A percentile compares a stretch with the other conserved stretches of the same genome.
These are phyloP conservation scores for Drosophila jambulina DNA, from an alignment of 1,140 invertebrate species.

Conservation along the genomic window DNA sequence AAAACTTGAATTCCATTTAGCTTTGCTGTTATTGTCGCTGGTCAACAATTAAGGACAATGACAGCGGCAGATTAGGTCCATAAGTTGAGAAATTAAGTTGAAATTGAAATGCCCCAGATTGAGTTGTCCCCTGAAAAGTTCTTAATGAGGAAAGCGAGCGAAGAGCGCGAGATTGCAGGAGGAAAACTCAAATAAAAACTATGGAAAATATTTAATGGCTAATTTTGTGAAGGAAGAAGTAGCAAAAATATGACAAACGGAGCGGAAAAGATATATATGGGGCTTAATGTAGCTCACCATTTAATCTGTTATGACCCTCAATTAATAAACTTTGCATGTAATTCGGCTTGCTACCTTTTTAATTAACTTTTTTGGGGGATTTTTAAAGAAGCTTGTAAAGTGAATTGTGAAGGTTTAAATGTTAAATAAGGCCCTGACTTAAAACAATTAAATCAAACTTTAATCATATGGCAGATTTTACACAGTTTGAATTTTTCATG, in stretches of 20 bases:
- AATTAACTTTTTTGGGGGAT: neutral
- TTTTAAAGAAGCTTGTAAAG: too few species aligned
- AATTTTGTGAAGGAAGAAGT: conserved; percentile 1
- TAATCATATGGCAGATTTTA: neutral
- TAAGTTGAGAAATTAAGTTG: conserved; percentile 78
- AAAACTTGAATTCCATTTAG: conserved; percentile 69
- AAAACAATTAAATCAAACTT: neutral
- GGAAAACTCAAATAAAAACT: conserved; percentile 48
- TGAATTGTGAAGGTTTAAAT: neutral
- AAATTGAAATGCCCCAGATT: conserved; percentile 70
- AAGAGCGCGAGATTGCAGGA: conserved; percentile 2
- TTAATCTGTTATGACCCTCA: conserved; percentile 5
- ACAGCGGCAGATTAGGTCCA: conserved; percentile 71
- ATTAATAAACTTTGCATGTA: neutral
- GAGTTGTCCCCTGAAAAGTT: conserved; percentile 46
- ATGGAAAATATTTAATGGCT: conserved; percentile 24
- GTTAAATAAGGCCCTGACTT: neutral
- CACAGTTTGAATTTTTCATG: fast-evolving
- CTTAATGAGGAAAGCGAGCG: conserved; percentile 34
- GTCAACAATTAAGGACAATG: conserved; percentile 78
- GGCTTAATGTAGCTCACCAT: neutral
- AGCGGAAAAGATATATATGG: conserved; percentile 1
- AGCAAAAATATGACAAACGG: neutral
- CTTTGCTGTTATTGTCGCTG: conserved; percentile 52
- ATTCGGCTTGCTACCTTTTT: neutral